Evolutionary conservation across 1,140 invertebrate species (phyloP).

Genomic region (Harpegnathos saltator): DNA sequence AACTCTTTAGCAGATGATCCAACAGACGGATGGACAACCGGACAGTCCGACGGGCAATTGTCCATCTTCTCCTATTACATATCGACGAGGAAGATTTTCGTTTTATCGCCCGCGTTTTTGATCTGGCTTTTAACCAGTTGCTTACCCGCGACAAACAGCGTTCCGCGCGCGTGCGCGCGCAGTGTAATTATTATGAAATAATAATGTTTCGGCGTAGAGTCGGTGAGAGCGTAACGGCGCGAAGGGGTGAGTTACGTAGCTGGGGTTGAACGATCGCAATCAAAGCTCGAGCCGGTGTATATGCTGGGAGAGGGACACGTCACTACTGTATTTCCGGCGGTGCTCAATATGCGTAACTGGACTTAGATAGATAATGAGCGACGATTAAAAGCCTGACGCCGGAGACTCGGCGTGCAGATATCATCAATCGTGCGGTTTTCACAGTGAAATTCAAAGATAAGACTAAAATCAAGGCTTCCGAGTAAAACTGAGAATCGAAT

Average conservation of each 20-base stretch:
- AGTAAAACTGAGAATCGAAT: too few relatives aligned
- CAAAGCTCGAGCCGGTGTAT: constrained; percentile 72
- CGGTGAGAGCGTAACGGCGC: constrained; percentile 6
- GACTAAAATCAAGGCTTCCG: neutral
- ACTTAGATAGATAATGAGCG: constrained; percentile 53
- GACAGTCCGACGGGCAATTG: constrained; percentile 37
- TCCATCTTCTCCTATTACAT: constrained; percentile 64
- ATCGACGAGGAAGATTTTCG: constrained; percentile 24
- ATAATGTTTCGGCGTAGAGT: constrained; percentile 68
- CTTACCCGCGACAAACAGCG: constrained; percentile 51
- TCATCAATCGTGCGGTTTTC: neutral
- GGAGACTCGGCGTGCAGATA: neutral
- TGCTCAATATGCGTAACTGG: constrained; percentile 68
- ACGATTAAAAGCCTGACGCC: constrained; percentile 35
- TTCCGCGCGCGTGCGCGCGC: constrained; percentile 35
- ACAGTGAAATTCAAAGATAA: neutral
- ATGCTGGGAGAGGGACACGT: constrained; percentile 66
- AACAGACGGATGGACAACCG: constrained; percentile 49
- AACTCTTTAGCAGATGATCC: constrained; percentile 67
- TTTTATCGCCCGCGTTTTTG: constrained; percentile 2
- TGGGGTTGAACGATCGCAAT: constrained; percentile 73
- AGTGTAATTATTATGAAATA: constrained; percentile 77
- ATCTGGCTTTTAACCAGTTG: constrained; percentile 44
- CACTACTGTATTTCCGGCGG: constrained; percentile 70
- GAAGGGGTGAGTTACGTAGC: constrained; percentile 62